phyloP scores from a whole-genome alignment of 2,797 vertebrate species.

The Coracias cyanogaster region DNA sequence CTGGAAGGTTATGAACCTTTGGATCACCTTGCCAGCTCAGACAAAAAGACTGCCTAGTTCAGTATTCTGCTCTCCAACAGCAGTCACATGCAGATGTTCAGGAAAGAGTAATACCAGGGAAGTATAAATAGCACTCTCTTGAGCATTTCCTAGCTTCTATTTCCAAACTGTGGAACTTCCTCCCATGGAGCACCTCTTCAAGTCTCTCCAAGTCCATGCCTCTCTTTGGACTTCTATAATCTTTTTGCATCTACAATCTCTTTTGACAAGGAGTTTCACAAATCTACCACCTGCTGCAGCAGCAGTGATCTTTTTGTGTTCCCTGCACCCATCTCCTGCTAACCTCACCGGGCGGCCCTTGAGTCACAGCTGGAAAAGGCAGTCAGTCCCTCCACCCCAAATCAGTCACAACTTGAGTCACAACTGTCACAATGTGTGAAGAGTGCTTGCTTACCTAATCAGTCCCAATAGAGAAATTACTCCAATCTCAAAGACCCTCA shows the following conservation, averaged over 20 bases:
- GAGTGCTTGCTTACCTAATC: background rate
- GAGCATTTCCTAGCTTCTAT: background rate
- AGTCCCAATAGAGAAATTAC: background rate
- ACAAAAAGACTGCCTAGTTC: background rate
- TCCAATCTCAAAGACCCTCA: background rate
- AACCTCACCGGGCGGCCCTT: background rate
- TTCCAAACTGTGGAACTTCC: background rate
- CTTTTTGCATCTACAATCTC: background rate
- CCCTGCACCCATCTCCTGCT: background rate
- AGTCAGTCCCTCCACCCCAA: background rate
- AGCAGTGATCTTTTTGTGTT: background rate
- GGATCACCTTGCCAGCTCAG: background rate
- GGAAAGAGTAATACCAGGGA: background rate
- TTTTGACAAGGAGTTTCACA: background rate
- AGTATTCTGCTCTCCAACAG: background rate
- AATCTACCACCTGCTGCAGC: background rate
- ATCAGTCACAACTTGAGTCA: background rate
- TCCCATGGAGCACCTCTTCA: background rate
- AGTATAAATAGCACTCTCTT: background rate
- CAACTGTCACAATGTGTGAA: background rate
- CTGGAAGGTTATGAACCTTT: background rate
- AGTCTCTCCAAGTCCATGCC: background rate
- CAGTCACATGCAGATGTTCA: background rate
- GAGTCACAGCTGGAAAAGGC: background rate
- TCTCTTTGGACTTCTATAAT: background rate